Evolutionary conservation across 2,888 invertebrate genomes (phyloP).

Genomic region (Lasius platythorax): DNA sequence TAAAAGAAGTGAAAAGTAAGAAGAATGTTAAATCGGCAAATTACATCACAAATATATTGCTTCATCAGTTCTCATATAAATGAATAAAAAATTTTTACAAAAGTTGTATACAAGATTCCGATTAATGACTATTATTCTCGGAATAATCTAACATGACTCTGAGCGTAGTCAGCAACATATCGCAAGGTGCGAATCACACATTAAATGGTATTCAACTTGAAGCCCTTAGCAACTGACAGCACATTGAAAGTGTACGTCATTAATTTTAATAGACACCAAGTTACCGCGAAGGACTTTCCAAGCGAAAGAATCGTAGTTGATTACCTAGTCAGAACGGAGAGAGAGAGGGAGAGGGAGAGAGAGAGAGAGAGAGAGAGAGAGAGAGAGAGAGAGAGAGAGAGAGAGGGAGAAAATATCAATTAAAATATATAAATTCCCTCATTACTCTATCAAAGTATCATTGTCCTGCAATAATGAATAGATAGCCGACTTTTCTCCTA

Average conservation of each 20-base stretch:
- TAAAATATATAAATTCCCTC: conserved; percentile 27
- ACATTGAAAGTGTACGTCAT: conserved; percentile 26
- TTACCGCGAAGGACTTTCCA: background rate
- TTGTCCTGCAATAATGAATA: conserved; percentile 28
- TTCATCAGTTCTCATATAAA: background rate
- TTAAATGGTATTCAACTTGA: background rate
- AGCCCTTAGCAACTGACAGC: background rate
- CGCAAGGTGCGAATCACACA: background rate
- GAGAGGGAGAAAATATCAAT: background rate
- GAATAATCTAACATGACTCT: background rate
- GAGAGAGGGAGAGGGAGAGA: background rate
- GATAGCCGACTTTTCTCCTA: conserved; percentile 25
- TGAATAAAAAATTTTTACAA: background rate
- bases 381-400: background rate
- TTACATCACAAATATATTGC: background rate
- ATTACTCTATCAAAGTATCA: conserved; percentile 9
- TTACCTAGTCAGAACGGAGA: background rate
- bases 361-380: background rate
- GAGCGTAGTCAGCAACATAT: too few species aligned
- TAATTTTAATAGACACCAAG: conserved; percentile 39
- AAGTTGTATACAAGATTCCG: background rate
- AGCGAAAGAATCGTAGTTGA: background rate
- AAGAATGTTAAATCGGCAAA: background rate
- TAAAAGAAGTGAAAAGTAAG: background rate
- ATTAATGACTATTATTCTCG: background rate